Conservation (phyloP, 1,140 invertebrate species). For the Macrostomum lignano region DNA sequence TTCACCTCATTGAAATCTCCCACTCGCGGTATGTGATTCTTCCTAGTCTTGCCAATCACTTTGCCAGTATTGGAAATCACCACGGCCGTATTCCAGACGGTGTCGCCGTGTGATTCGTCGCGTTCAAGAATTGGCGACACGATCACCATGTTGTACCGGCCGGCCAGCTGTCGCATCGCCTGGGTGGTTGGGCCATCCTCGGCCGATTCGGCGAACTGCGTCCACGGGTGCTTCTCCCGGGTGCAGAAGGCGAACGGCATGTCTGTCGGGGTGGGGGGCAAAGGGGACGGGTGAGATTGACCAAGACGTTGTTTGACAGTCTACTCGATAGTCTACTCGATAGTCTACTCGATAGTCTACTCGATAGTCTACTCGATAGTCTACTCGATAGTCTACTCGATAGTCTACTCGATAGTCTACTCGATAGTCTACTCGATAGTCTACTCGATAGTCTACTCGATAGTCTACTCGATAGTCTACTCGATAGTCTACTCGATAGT, state of each 20-base stretch:
- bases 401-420: too few species aligned
- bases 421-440: too few species aligned
- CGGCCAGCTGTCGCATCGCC: too few species aligned
- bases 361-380: too few species aligned
- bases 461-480: too few species aligned
- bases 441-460: too few species aligned
- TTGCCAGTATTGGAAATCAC: constrained; percentile 58
- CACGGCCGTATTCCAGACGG: constrained; percentile 82
- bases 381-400: too few species aligned
- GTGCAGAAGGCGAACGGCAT: constrained; percentile 99
- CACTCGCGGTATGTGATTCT: constrained; percentile 88
- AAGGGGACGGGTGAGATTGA: too few species aligned
- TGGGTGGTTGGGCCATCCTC: constrained; percentile 53
- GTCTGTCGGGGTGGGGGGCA: too few species aligned
- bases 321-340: too few species aligned
- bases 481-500: too few species aligned
- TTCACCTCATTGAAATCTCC: constrained; percentile 85
- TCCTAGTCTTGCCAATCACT: constrained; percentile 70
- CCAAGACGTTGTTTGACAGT: constrained; percentile 44
- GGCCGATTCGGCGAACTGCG: constrained; percentile 73
- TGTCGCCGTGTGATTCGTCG: constrained; percentile 60
- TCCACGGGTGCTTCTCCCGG: constrained; percentile 77
- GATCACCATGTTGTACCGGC: constrained; percentile 67
- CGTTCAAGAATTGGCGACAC: constrained; percentile 76
- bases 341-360: too few species aligned